Evolutionary conservation across 92 coral and sea anemone genomes (phyloP).

Genomic region (Meandrina meandrites): DNA sequence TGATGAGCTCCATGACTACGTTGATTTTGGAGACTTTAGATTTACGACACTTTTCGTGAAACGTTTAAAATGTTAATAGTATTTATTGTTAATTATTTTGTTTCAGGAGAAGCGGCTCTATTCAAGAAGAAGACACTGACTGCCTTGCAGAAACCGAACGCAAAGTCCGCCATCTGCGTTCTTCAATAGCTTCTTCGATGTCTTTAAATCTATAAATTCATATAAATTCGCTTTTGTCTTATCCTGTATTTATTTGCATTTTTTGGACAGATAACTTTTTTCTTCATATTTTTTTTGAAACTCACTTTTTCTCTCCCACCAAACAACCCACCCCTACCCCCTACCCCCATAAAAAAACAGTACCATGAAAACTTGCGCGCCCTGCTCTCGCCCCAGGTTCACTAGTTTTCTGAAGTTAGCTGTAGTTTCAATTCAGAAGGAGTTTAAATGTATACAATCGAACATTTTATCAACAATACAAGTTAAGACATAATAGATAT

Average conservation of each 20-base stretch:
- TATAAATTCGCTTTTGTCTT: too few relatives aligned
- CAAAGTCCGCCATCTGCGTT: conserved; percentile 68
- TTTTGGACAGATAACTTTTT: too few relatives aligned
- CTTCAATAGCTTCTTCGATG: conserved; percentile 53
- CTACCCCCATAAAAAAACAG: too few relatives aligned
- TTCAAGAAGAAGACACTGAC: conserved; percentile 92
- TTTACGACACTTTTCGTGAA: neutral
- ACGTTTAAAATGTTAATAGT: neutral
- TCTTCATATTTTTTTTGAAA: too few relatives aligned
- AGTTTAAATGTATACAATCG: neutral
- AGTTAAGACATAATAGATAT: too few relatives aligned
- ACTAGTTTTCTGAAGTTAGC: neutral
- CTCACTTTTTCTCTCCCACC: too few relatives aligned
- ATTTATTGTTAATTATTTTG: neutral
- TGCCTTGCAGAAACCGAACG: conserved; percentile 80
- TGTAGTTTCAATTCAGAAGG: neutral
- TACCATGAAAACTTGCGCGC: neutral
- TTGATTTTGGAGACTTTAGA: neutral
- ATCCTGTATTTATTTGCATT: too few relatives aligned
- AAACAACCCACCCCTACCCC: too few relatives aligned
- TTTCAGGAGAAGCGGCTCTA: conserved; percentile 78
- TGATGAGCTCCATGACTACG: neutral
- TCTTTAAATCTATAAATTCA: too few relatives aligned
- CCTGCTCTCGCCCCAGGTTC: neutral
- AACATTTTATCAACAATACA: too few relatives aligned